Evolutionary conservation across 2,888 invertebrate genomes (phyloP).

Genomic region (Dolomedes plantarius): DNA sequence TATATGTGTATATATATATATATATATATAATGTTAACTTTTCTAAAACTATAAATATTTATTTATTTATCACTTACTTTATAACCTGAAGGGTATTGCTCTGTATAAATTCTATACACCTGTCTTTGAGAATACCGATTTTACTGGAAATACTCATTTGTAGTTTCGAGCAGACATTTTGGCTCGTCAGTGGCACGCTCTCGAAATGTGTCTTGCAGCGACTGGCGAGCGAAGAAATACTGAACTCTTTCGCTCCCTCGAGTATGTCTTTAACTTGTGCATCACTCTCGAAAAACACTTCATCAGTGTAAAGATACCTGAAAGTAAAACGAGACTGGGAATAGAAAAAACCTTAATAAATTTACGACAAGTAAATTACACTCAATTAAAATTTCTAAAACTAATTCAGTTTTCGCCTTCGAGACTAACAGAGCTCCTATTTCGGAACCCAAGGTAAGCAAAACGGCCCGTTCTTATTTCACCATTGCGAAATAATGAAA

Average conservation of each 20-base stretch:
- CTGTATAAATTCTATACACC: conserved; percentile 34
- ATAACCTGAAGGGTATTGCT: conserved; percentile 38
- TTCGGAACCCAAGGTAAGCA: too few relatives aligned
- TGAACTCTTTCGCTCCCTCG: conserved; percentile 15
- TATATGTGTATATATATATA: too few relatives aligned
- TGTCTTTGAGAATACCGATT: conserved; percentile 25
- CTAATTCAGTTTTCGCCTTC: too few relatives aligned
- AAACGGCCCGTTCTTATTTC: too few relatives aligned
- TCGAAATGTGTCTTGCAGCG: conserved; percentile 37
- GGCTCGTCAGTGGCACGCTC: conserved; percentile 16
- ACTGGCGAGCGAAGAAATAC: not conserved
- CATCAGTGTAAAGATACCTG: conserved; percentile 59
- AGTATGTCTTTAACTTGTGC: conserved; percentile 22
- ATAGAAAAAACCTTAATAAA: too few relatives aligned
- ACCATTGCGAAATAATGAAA: too few relatives aligned
- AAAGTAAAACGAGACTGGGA: not conserved
- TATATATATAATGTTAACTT: too few relatives aligned
- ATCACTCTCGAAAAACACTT: conserved; percentile 34
- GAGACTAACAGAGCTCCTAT: too few relatives aligned
- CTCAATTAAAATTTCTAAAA: too few relatives aligned
- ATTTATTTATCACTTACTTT: too few relatives aligned
- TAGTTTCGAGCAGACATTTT: conserved; percentile 18
- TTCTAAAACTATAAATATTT: too few relatives aligned
- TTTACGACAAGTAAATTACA: too few relatives aligned
- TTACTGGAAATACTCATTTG: conserved; percentile 22